Conservation (phyloP, 1,140 invertebrate genomes). For the Pseudomyrmex sp. region DNA sequence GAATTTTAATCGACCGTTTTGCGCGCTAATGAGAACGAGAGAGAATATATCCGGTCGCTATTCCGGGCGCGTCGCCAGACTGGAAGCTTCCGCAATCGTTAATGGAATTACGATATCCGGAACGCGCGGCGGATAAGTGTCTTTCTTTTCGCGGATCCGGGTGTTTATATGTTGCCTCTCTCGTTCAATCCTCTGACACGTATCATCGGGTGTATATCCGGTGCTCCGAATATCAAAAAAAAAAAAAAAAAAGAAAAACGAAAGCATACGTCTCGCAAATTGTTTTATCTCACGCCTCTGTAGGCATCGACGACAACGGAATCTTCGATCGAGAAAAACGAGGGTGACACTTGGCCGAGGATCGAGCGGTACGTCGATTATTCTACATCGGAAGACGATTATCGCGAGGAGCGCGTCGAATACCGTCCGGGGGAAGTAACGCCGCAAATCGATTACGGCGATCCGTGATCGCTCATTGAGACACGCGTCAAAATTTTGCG, state of each 20-base stretch:
- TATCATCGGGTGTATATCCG: conserved; percentile 7
- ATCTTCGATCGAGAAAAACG: conserved; percentile 64
- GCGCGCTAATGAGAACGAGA: conserved; percentile 42
- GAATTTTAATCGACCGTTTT: conserved; percentile 53
- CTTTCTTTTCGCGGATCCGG: conserved; percentile 22
- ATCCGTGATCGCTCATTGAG: background rate
- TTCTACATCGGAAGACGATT: conserved; percentile 15
- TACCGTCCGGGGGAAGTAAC: background rate
- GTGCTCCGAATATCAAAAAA: background rate
- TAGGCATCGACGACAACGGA: conserved; percentile 64
- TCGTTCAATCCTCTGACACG: conserved; percentile 1
- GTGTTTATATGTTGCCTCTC: conserved; percentile 26
- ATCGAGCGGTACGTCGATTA: conserved; percentile 59
- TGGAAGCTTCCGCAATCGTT: conserved; percentile 50
- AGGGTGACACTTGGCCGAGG: conserved; percentile 28
- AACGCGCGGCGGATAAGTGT: conserved; percentile 8
- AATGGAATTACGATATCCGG: conserved; percentile 71
- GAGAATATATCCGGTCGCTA: conserved; percentile 58
- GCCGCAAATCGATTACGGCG: background rate
- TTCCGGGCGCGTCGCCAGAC: conserved; percentile 46
- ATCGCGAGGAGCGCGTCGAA: conserved; percentile 53
- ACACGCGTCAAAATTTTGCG: too few species aligned
- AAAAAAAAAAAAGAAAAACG: background rate
- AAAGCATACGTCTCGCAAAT: background rate
- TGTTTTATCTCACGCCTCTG: background rate